Conservation (phyloP, 2,113 vertebrate genomes). For the Tylochromis polylepis region DNA sequence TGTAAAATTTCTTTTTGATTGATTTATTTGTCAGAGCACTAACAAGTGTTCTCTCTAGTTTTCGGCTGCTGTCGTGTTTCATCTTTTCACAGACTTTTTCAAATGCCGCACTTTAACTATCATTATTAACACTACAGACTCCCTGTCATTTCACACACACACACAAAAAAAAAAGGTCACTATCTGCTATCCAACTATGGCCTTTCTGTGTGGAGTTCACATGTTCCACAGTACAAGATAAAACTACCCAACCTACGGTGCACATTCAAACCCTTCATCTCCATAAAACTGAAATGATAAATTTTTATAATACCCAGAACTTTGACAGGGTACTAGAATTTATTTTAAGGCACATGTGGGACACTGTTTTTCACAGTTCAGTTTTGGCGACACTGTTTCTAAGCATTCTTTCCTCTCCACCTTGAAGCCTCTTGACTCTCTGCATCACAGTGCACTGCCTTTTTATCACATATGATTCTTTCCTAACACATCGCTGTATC, state of each 20-base stretch:
- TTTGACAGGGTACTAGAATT: accelerated
- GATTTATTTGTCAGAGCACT: background rate
- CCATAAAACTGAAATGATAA: background rate
- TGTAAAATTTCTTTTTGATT: background rate
- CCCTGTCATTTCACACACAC: background rate
- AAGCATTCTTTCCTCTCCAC: background rate
- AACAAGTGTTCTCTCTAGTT: background rate
- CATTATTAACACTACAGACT: background rate
- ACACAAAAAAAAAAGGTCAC: too few relatives aligned
- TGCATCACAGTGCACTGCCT: background rate
- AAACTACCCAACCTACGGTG: background rate
- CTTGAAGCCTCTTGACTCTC: background rate
- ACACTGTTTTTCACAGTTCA: background rate
- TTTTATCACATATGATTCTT: background rate
- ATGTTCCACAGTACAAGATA: background rate
- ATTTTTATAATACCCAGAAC: background rate
- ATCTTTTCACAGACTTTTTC: background rate
- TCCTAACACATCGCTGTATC: background rate
- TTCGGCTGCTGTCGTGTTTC: background rate
- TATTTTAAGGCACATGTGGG: background rate
- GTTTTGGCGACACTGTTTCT: background rate
- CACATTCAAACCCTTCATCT: background rate
- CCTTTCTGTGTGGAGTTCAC: background rate
- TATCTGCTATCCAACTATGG: background rate
- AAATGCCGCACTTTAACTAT: background rate